Percentiles rank a stretch among this genome's conserved stretches.
Evolutionary conservation across 2,888 invertebrate species (phyloP).

Genomic region (Pseudococcus longispinus): DNA sequence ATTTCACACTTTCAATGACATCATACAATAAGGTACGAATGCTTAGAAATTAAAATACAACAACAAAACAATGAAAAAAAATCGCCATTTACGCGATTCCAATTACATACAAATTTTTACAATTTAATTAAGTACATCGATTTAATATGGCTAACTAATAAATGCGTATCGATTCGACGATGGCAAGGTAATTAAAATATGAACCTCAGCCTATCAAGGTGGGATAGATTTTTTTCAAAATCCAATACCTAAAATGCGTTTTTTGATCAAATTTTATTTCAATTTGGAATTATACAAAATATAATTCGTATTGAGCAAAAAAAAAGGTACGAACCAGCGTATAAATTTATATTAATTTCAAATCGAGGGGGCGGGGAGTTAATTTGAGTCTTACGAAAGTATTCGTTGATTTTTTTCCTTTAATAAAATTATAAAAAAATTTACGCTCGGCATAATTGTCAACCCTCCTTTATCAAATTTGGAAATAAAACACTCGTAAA

Average conservation of each 20-base stretch:
- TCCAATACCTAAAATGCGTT: slow-evolving; percentile 13
- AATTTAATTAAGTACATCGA: slow-evolving; percentile 15
- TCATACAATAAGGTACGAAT: background rate
- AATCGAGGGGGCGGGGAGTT: no score
- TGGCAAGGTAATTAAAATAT: slow-evolving; percentile 7
- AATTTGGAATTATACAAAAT: background rate
- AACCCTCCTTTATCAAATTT: background rate
- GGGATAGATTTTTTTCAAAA: slow-evolving; percentile 5
- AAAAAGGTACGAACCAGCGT: background rate
- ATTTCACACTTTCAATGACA: background rate
- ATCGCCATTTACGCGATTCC: background rate
- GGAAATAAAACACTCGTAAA: background rate
- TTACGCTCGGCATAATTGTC: background rate
- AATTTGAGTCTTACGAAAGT: no score
- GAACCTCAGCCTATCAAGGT: slow-evolving; percentile 1
- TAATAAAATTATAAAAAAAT: background rate
- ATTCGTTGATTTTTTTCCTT: no score
- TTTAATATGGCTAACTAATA: slow-evolving; percentile 36
- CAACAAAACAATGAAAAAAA: background rate
- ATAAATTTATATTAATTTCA: no score
- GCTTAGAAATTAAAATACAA: background rate
- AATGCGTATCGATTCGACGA: background rate
- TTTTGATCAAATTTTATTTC: background rate
- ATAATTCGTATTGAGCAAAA: background rate
- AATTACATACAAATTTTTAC: background rate